Evolutionary conservation across 2,113 vertebrate genomes (phyloP), one percentile per base, ranked within the genome.

Genomic region (Verasper variegatus): DNA sequence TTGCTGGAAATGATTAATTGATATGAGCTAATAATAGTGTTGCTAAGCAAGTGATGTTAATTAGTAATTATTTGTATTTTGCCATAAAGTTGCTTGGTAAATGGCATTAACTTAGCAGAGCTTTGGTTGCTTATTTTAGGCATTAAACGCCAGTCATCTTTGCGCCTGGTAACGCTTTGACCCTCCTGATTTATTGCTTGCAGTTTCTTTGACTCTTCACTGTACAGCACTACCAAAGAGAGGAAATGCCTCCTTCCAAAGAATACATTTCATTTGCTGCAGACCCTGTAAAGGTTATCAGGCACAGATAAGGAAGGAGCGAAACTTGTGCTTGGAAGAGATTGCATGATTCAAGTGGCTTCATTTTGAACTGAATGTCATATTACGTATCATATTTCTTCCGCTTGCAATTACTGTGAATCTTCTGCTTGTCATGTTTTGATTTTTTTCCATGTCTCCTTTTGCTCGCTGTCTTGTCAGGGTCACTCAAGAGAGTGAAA

Each of bases 331-430:
- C 76, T 71, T 24, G 27, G 78, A 71, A 37, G 71, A 65, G 85
- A 90, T 86, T 54, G 49, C 60, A 69, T 78, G 86, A 78, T 84
- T 90, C 64, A 80, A 87, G 88, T 82, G 81, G 67, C 77, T 64
- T 58, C 68, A 61, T 88, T 86, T 86, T 81, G 79, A 90, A 83
- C 55, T 78, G 74, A 91, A 91, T 91, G 88, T 85, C 85, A 90
- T 72, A 63, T 77, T 80, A 62, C 10, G 24, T 60, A 54, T 68
- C 81, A 45, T 69, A 52, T 86, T 68, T 71, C 66, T 9, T 66
- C 63, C 2, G 21, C 54, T 76, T 61, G 57, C 40, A 40, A 74
- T 85, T 80, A 71, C 85, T 51, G 35, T 15, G 71, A 76, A 71
- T 71, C 76, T 47, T 54, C 66, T 78, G 66, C 76, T 85, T 78